These are phyloP conservation scores for Formica exsecta DNA, from an alignment of 1,140 invertebrate genomes.

Conservation along the genomic window DNA sequence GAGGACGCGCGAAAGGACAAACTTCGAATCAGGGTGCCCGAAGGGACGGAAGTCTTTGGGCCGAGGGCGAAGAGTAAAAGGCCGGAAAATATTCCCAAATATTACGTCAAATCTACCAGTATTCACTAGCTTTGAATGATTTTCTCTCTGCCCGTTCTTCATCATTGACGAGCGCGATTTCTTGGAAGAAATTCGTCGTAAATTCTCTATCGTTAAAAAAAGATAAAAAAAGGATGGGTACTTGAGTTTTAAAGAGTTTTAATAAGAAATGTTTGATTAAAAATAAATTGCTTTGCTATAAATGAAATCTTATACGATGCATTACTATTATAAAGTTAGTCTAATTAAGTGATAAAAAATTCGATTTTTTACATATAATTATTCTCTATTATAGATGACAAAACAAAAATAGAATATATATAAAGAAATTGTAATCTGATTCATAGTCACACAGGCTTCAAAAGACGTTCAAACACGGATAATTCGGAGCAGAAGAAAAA, in stretches of 20 bases:
- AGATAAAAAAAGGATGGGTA: background rate
- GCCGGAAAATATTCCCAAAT: slow-evolving; percentile 58
- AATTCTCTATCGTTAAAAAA: background rate
- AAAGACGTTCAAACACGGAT: slow-evolving; percentile 21
- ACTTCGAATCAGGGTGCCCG: slow-evolving; percentile 63
- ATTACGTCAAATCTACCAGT: slow-evolving; percentile 8
- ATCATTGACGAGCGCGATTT: background rate
- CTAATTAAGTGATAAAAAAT: background rate
- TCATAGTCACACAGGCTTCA: background rate
- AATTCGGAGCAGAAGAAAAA: slow-evolving; percentile 5
- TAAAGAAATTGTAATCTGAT: background rate
- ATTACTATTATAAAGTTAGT: background rate
- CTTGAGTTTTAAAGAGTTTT: background rate
- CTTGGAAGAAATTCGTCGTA: slow-evolving; percentile 2
- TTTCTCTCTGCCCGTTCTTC: slow-evolving; percentile 14
- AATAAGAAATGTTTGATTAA: background rate
- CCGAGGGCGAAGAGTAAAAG: slow-evolving; percentile 26
- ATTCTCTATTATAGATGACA: background rate
- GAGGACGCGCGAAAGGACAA: slow-evolving; percentile 68
- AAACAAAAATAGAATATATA: background rate
- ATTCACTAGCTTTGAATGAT: slow-evolving; percentile 3
- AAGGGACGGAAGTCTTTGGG: slow-evolving; percentile 58
- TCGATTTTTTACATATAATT: background rate
- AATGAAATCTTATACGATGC: background rate
- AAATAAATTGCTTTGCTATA: background rate